phyloP scores from a whole-genome alignment of 2,888 invertebrate species.

The Troides aeacus region DNA sequence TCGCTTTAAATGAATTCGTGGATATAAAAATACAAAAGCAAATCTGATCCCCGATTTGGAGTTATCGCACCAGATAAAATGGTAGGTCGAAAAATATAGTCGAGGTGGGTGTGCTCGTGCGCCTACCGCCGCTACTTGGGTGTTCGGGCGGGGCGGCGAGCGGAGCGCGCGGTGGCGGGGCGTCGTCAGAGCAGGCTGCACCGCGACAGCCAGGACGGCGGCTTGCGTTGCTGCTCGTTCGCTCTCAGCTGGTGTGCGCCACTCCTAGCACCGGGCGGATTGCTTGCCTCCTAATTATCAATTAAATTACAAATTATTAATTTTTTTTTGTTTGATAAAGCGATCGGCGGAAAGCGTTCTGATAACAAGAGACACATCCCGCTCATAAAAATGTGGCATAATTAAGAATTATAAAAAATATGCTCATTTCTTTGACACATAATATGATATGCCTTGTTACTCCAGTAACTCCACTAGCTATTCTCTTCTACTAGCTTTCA shows the following conservation, averaged over 20 bases:
- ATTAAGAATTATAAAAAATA: too few relatives aligned
- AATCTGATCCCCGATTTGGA: conserved; percentile 59
- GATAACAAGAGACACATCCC: too few relatives aligned
- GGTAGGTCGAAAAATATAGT: conserved; percentile 72
- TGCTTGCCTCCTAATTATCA: conserved; percentile 89
- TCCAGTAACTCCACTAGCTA: too few relatives aligned
- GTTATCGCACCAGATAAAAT: conserved; percentile 61
- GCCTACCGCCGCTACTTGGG: conserved; percentile 32
- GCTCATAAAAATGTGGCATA: too few relatives aligned
- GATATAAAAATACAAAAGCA: conserved; percentile 80
- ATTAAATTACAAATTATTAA: background rate
- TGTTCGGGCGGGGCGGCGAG: conserved; percentile 37
- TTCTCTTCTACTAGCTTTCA: too few relatives aligned
- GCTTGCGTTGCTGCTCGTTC: conserved; percentile 88
- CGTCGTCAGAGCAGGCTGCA: conserved; percentile 93
- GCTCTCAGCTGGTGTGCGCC: conserved; percentile 88
- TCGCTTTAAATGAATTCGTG: conserved; percentile 42
- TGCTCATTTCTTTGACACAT: too few relatives aligned
- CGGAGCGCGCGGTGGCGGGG: conserved; percentile 40
- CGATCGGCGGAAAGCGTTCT: too few relatives aligned
- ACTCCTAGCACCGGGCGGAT: conserved; percentile 86
- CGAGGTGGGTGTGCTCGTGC: conserved; percentile 51
- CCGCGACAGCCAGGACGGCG: conserved; percentile 91
- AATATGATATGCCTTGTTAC: too few relatives aligned
- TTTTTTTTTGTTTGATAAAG: too few relatives aligned